Evolutionary conservation across 2,113 vertebrate genomes (phyloP).

Genomic region (Jaculus jaculus): DNA sequence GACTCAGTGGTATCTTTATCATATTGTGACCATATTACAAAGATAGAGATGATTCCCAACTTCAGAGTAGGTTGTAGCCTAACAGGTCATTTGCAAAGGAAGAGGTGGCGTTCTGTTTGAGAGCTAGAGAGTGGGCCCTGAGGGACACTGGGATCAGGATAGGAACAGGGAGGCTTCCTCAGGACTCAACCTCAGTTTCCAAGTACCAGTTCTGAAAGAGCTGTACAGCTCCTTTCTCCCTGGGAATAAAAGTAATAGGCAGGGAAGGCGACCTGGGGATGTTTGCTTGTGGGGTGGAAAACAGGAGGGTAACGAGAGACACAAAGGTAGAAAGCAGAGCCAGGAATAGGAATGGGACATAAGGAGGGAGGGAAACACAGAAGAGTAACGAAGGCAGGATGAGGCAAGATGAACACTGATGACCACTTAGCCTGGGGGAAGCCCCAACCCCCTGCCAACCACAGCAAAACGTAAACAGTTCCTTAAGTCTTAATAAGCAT

Average conservation of each 20-base stretch:
- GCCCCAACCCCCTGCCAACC: background rate
- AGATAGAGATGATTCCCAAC: too few relatives aligned
- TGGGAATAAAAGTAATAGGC: background rate
- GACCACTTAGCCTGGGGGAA: background rate
- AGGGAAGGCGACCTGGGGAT: background rate
- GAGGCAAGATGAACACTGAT: background rate
- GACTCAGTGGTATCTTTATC: too few relatives aligned
- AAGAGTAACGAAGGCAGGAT: background rate
- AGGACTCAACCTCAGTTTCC: background rate
- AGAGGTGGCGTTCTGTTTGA: background rate
- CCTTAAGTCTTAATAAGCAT: background rate
- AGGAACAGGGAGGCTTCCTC: background rate
- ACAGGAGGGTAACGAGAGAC: background rate
- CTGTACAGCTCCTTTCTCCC: background rate
- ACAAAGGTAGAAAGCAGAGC: background rate
- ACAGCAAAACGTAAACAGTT: background rate
- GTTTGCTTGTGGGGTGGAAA: background rate
- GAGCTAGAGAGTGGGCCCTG: background rate
- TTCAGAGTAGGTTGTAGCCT: too few relatives aligned
- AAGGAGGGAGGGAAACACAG: accelerated
- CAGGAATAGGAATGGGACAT: background rate
- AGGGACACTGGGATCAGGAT: background rate
- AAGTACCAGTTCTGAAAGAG: background rate
- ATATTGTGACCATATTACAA: too few relatives aligned
- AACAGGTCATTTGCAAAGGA: background rate